Conservation (phyloP, 2,888 invertebrate species). For the Sinelater perroti region DNA sequence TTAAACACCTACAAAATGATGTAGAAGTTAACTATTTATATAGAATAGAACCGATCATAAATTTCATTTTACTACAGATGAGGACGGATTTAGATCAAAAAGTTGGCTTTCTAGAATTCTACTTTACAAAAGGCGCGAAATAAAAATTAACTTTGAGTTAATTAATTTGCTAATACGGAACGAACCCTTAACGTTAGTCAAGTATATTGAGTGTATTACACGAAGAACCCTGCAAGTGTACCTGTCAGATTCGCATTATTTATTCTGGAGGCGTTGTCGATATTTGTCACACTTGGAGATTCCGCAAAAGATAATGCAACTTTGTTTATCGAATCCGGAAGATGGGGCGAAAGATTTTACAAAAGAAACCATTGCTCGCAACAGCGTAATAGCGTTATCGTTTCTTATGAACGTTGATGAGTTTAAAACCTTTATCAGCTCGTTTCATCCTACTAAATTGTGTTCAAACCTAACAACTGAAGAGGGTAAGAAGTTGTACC, state of each 20-base stretch:
- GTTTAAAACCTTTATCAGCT: neutral
- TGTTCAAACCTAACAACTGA: neutral
- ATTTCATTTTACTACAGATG: neutral
- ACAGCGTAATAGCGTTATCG: constrained; percentile 1
- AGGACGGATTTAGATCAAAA: neutral
- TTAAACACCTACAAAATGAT: neutral
- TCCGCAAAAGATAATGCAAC: neutral
- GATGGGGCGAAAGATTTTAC: neutral
- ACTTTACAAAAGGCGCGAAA: neutral
- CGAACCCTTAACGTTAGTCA: neutral
- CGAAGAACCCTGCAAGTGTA: no score
- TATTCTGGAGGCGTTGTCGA: constrained; percentile 1
- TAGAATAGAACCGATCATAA: neutral
- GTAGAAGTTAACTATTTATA: neutral
- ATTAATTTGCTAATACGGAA: neutral
- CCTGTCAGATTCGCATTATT: no score
- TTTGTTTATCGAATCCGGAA: neutral
- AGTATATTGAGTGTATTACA: neutral
- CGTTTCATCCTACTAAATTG: constrained; percentile 8
- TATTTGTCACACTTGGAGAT: constrained; percentile 14
- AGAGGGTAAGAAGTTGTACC: neutral
- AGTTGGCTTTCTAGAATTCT: neutral
- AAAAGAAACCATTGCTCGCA: neutral
- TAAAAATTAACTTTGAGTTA: neutral
- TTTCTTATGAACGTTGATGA: constrained; percentile 1